Base-by-base conservation (phyloP, 2,113 vertebrate genomes). In the Morone chrysops region DNA sequence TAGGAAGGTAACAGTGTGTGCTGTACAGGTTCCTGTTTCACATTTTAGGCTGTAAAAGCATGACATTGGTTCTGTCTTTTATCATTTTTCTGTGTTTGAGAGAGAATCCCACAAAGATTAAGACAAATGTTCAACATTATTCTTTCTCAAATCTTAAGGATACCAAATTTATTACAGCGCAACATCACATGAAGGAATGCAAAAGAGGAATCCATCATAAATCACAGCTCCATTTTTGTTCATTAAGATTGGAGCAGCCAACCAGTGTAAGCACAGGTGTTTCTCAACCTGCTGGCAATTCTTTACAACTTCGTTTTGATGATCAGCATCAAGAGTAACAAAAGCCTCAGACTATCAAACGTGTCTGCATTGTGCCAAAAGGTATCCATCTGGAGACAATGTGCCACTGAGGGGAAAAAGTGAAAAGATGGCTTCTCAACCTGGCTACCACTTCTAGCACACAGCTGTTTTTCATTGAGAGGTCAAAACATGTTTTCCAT, bases 401-500 rank as follows among this genome's bases (percentile, higher is more conserved):
- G 66, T 60, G 82, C 86, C 53, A 73, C 62, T 16, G 20, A 12
- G 57, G 48, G 31, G 65, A 72, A 40, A 45, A 54, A 61, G 1
- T 16, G 45, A 53, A 72, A 86, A 78, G 80, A 83, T 72, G 60
- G 57, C 79, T 81, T 72, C 79, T 67, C 70, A 86, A 83, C 88
- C 76, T 84, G 83, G 89, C 90, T 75, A 87, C 85, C 84, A 87
- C 81, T 75, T 91, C 90, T 10, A 43, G 57, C 80, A 31, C 43
- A 75, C 91, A 93, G 87, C 83, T 90, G 91, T 81, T 92, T 85
- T 81, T 88, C 81, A 93, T 94, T 84, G 73, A 84, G 43, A 50
- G 89, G 89, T 89, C 85, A 78, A 84, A 92, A 85, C 84, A 85
- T 93, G 93, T 90, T 94, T 94, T 86, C 91, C 89, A 93, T 93